Base-by-base conservation (phyloP, 2,888 invertebrate genomes). In the Melinaea marsaeus region DNA sequence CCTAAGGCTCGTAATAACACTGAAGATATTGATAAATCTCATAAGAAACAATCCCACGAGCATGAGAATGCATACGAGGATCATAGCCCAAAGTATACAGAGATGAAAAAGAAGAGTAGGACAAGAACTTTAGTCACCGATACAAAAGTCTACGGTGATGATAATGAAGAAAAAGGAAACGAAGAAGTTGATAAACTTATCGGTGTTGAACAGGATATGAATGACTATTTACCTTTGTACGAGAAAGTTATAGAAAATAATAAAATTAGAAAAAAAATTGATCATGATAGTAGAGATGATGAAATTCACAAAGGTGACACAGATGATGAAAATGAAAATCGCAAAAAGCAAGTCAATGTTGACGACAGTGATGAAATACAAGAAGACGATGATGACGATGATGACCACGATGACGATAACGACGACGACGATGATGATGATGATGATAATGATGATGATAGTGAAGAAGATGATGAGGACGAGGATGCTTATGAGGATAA, bases 101-200 rank as follows among this genome's bases (percentile, higher is more conserved):
- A 86, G 74, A 90, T 88, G 74, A 86, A 88, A 72, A 89, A 81
- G 58, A 90, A 89, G 70, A 79, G 77, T 13, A 77, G 81, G 6
- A 84, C 86, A 71, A 90, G 85, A 35, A 91, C 91, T 3, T 72
- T 88, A 63, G 86, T 91, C 1, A 91, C 90, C 3, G 91, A 91
- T 60, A 83, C 88, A 35, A 81, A 88, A 67, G 80, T 77, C 13
- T 91, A 91, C 68, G 88, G 86, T 4, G 80, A 85, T 66, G 84
- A 77, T 51, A 78, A 82, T 37, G 82, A 84, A 59, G 82, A 88
- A 63, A 78, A 79, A 75, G 78, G 71, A 71, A 80, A 81, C 71
- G 80, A 84, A 70, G 87, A 88, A 77, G 80, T 90, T 5, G 90
- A 90, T 74, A 80, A 80, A 22, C 68, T 90, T 68, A 89, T 90